Evolutionary conservation across 1,140 invertebrate species (phyloP).

Genomic region (Caenorhabditis inopinata): DNA sequence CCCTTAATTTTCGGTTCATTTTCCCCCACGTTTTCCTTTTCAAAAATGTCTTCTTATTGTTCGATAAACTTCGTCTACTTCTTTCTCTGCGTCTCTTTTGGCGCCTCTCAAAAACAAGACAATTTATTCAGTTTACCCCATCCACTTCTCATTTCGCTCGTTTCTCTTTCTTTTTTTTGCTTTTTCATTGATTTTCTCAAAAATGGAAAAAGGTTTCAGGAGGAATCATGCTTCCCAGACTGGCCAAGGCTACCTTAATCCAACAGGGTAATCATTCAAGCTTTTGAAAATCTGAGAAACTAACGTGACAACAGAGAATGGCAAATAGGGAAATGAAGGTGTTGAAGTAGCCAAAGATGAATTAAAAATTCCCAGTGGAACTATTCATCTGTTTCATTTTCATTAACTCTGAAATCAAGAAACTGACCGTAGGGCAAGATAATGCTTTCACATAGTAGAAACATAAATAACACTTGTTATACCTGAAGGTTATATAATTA

Average conservation of each 20-base stretch:
- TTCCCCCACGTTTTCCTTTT: background rate
- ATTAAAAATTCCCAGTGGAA: no score
- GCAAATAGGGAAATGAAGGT: no score
- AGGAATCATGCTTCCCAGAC: conserved; percentile 26
- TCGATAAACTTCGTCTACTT: background rate
- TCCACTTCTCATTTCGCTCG: conserved; percentile 22
- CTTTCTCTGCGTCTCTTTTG: conserved; percentile 15
- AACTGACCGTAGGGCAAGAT: no score
- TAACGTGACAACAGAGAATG: no score
- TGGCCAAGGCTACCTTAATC: conserved; percentile 2
- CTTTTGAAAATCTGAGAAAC: no score
- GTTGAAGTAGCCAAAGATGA: no score
- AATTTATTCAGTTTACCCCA: conserved; percentile 10
- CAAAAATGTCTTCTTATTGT: background rate
- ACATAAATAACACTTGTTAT: no score
- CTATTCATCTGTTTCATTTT: no score
- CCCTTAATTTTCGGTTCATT: background rate
- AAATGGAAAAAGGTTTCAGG: background rate
- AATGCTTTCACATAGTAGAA: no score
- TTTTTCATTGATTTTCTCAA: background rate
- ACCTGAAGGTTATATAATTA: no score
- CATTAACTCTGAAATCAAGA: no score
- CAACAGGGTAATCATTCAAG: conserved; percentile 15
- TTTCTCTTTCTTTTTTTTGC: background rate
- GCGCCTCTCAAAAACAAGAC: background rate